Evolutionary conservation across 2,113 vertebrate species (phyloP).

Genomic region (Cathartes aura): DNA sequence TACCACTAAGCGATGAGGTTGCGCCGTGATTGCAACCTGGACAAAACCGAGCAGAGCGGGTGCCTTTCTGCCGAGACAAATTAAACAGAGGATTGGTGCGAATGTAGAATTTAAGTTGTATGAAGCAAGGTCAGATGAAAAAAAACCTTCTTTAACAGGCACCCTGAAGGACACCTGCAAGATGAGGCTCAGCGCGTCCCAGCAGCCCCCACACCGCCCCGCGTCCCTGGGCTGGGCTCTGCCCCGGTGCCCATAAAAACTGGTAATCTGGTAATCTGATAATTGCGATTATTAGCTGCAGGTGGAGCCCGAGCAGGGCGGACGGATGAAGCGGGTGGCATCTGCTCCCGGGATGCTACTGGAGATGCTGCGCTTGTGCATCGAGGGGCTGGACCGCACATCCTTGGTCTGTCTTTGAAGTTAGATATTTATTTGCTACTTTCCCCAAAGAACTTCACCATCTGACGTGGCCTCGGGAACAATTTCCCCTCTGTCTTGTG

Average conservation of each 20-base stretch:
- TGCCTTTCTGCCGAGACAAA: neutral
- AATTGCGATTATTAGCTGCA: fast-evolving
- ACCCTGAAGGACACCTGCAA: fast-evolving
- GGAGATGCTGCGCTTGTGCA: neutral
- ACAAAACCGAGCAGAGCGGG: neutral
- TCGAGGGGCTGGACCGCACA: fast-evolving
- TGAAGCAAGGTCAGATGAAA: neutral
- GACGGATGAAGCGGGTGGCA: fast-evolving
- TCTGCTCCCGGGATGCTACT: neutral
- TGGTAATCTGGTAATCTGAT: neutral
- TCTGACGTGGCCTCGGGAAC: fast-evolving
- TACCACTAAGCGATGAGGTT: fast-evolving
- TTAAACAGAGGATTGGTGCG: fast-evolving
- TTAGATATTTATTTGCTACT: neutral
- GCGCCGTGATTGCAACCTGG: neutral
- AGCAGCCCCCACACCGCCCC: neutral
- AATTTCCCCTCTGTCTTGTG: too few species aligned
- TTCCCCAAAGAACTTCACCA: neutral
- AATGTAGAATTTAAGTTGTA: fast-evolving
- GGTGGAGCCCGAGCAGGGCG: fast-evolving
- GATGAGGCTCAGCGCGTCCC: fast-evolving
- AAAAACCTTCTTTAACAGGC: neutral
- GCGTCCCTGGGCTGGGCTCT: fast-evolving
- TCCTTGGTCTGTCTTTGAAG: neutral
- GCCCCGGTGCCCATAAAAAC: fast-evolving